phyloP scores from a whole-genome alignment of 35 echinoderm and acorn worm genomes.

The Acanthaster planci region DNA sequence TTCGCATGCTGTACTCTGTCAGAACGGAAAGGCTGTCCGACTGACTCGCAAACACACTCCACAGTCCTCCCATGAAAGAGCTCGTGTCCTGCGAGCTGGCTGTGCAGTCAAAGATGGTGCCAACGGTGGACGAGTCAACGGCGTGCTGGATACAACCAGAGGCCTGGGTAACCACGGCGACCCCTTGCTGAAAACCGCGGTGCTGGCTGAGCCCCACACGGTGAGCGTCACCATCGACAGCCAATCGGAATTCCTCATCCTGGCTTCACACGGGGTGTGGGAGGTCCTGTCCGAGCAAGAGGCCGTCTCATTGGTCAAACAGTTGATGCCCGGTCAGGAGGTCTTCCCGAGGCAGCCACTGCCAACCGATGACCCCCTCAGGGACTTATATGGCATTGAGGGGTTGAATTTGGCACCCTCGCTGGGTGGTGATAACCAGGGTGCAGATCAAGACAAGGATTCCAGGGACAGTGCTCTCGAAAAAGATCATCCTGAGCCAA shows the following conservation, averaged over 20 bases:
- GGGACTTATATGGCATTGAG: background rate
- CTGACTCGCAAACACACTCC: conserved; percentile 79
- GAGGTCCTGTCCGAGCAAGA: conserved; percentile 78
- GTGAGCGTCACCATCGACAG: conserved; percentile 76
- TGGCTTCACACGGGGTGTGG: conserved; percentile 90
- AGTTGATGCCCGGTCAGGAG: conserved; percentile 36
- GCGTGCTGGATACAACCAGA: conserved; percentile 88
- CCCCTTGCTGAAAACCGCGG: conserved; percentile 79
- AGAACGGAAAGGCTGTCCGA: conserved; percentile 73
- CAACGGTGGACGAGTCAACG: conserved; percentile 72
- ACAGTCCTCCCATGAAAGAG: conserved; percentile 53
- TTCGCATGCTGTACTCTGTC: conserved; percentile 80
- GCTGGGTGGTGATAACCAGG: background rate
- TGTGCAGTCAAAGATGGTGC: conserved; percentile 64
- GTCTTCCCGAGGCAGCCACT: background rate
- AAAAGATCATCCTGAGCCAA: background rate
- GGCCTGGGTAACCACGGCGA: conserved; percentile 97
- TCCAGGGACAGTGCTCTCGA: too few relatives aligned
- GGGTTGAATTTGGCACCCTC: conserved; percentile 4
- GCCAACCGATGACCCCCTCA: background rate
- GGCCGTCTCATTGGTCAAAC: conserved; percentile 65
- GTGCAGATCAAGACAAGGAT: background rate
- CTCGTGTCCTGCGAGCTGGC: conserved; percentile 64
- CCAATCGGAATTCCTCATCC: conserved; percentile 89
- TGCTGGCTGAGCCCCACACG: conserved; percentile 83